Evolutionary conservation across 2,113 vertebrate species (phyloP), one percentile per base, ranked within the genome.

Genomic region (Plectropomus leopardus): DNA sequence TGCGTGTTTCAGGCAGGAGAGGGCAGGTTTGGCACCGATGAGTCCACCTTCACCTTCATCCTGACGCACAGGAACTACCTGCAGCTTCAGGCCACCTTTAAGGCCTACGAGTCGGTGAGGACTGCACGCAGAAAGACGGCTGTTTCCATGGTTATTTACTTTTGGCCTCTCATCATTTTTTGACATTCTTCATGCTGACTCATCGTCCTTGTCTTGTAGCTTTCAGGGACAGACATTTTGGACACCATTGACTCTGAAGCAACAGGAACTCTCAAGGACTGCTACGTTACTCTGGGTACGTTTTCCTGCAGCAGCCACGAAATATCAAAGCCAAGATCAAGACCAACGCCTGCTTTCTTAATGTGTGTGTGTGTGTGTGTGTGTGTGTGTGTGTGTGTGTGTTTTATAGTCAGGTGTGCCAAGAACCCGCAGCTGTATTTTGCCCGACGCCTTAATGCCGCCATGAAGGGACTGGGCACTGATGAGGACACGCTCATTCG

Each of bases 371-470:
- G 66, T 83, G 45, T 28, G 15, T 80, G 47, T 74, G 54, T 61
- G n/a, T n/a, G n/a, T 67, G 10, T 17, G 28, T 58, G 6, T 76
- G 15, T 74, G 66, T 83, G 45, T 28, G 15, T 80, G 47, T 74
- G 54, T 61, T 64, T 57, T 81, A 34, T 74, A 95, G 95, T 95
- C 17, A 84, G 95, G 76, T 97, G 96, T 76, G 96, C 97, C 59
- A 98, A 92, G 90, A 98, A 98, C 89, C 96, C 94, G 1, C 96
- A 97, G 77, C 95, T 96, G 40, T 99, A 96, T 86, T 99, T 98
- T 0, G 98, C 98, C 9, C 94, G 96, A 2, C 93, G 95, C 51
- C 94, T 99, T 17, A 93, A 99, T 63, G 90, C 96, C 11, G 94
- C 97, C 0, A 97, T 99, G 97, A 96, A 97, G 79, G 98, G 97